phyloP scores from a whole-genome alignment of 2,888 invertebrate species.

The Cheilosia vulpina region DNA sequence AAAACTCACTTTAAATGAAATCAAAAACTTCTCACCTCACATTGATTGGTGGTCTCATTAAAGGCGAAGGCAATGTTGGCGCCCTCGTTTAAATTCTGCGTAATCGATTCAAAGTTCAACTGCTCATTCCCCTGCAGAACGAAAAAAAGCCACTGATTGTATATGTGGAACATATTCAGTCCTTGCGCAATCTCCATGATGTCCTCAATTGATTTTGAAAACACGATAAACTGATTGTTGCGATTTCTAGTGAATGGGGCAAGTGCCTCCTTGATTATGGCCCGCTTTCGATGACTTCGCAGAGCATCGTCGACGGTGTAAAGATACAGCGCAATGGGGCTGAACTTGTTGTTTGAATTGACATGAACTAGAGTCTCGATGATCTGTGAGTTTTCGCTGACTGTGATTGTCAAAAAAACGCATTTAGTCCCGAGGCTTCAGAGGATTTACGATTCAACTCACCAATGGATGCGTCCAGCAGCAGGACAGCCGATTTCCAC shows the following conservation, averaged over 20 bases:
- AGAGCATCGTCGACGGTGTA: conserved; percentile 80
- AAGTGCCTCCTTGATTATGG: conserved; percentile 78
- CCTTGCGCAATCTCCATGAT: conserved; percentile 89
- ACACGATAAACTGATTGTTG: conserved; percentile 80
- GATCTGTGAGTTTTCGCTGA: conserved; percentile 79
- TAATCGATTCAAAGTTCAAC: conserved; percentile 84
- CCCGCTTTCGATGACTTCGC: conserved; percentile 79
- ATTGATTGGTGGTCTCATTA: conserved; percentile 86
- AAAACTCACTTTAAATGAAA: too few species aligned
- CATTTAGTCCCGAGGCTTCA: accelerated
- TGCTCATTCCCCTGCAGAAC: conserved; percentile 86
- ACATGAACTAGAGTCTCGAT: conserved; percentile 81
- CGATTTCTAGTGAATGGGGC: conserved; percentile 77
- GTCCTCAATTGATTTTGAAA: conserved; percentile 83
- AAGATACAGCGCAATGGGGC: conserved; percentile 80
- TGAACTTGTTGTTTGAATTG: conserved; percentile 79
- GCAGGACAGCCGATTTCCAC: conserved; percentile 89
- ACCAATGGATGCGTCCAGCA: conserved; percentile 91
- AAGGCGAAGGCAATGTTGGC: conserved; percentile 92
- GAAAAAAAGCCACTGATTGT: conserved; percentile 93
- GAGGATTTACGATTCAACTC: conserved; percentile 82
- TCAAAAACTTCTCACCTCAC: conserved; percentile 84
- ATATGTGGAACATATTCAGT: conserved; percentile 88
- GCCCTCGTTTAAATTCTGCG: conserved; percentile 88
- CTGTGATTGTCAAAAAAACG: conserved; percentile 59